A percentile compares a stretch with the other conserved stretches of the same genome.
These are phyloP conservation scores for Siphlonurus alternatus DNA, from an alignment of 2,888 invertebrate genomes.

Conservation along the genomic window DNA sequence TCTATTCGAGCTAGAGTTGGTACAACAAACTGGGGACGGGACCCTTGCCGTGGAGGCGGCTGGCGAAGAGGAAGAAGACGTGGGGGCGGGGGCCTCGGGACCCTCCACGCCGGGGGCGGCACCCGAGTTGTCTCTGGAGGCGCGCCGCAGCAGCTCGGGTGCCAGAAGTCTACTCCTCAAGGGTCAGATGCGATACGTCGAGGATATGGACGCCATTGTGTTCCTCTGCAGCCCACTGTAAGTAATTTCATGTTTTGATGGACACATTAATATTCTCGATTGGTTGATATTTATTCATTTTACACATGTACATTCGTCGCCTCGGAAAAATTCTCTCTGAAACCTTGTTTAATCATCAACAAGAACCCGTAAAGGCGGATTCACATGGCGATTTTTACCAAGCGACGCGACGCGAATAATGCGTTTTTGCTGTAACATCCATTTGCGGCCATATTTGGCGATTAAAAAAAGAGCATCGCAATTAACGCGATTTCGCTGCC, in stretches of 20 bases:
- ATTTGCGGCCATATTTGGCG: too few species aligned
- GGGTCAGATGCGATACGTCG: slow-evolving; percentile 70
- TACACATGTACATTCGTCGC: too few species aligned
- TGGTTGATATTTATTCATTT: not conserved
- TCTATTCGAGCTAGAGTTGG: slow-evolving; percentile 67
- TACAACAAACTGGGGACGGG: slow-evolving; percentile 27
- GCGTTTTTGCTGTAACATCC: too few species aligned
- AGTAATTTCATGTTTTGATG: slow-evolving; percentile 24
- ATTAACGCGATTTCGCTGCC: too few species aligned
- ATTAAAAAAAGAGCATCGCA: too few species aligned
- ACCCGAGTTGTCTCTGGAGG: not conserved
- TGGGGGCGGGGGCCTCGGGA: too few species aligned
- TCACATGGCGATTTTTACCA: too few species aligned
- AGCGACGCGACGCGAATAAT: too few species aligned
- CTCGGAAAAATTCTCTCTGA: too few species aligned
- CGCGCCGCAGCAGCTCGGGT: slow-evolving; percentile 44
- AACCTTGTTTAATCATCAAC: too few species aligned
- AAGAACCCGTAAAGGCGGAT: too few species aligned
- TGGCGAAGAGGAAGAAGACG: not conserved
- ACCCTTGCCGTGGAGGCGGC: not conserved
- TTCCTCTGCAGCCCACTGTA: slow-evolving; percentile 80
- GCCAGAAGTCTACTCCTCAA: slow-evolving; percentile 56
- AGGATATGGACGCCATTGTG: slow-evolving; percentile 62
- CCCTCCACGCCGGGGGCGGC: too few species aligned
- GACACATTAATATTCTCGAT: not conserved